Conservation (phyloP, 2,113 vertebrate species). For the Sphyrna mokarran region DNA sequence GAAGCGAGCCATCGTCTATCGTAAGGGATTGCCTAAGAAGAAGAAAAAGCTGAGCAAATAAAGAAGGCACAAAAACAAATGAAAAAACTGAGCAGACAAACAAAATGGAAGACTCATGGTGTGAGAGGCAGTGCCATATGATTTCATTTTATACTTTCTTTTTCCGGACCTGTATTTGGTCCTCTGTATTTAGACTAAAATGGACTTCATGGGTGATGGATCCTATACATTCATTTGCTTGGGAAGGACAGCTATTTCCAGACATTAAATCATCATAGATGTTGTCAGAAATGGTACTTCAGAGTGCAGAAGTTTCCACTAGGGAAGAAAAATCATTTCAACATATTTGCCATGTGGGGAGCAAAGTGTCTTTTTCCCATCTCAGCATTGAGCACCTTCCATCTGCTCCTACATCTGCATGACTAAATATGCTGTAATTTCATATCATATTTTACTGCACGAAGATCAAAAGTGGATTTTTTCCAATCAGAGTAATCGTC, state of each 20-base stretch:
- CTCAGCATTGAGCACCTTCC: not conserved
- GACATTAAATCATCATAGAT: not conserved
- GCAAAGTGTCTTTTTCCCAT: not conserved
- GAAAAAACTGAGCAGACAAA: too few species aligned
- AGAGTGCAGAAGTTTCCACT: not conserved
- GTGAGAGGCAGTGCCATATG: not conserved
- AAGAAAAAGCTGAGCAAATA: not conserved
- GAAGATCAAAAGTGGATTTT: not conserved
- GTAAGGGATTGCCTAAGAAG: not conserved
- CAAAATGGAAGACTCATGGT: not conserved
- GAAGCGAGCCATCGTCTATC: not conserved
- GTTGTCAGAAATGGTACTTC: not conserved
- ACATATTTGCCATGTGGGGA: not conserved
- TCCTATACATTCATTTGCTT: not conserved
- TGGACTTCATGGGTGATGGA: not conserved
- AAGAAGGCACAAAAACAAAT: not conserved
- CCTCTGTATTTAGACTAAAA: too few species aligned
- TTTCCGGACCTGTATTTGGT: not conserved
- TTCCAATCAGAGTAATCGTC: not conserved
- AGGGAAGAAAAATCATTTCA: not conserved
- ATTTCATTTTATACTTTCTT: not conserved
- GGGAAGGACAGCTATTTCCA: not conserved
- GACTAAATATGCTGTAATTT: not conserved
- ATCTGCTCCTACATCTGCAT: not conserved
- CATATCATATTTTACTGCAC: not conserved